Conservation (phyloP, 2,797 vertebrate species). For the Sarcoramphus papa region DNA sequence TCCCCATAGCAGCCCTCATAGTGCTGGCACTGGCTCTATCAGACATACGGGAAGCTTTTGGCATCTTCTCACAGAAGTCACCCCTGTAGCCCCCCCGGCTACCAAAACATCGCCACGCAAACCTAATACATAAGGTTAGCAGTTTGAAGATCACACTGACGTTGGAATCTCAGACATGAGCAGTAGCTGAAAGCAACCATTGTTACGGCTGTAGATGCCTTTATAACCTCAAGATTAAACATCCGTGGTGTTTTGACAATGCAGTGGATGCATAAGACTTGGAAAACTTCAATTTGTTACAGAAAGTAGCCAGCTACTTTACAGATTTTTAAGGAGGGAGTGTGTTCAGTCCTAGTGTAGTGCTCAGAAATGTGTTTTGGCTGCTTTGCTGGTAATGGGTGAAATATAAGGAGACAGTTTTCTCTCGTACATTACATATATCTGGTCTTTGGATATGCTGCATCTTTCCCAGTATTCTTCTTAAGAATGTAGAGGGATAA, state of each 20-base stretch:
- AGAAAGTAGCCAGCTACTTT: neutral
- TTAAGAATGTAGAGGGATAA: neutral
- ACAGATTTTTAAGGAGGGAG: neutral
- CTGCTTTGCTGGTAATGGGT: neutral
- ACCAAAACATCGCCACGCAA: neutral
- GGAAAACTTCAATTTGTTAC: neutral
- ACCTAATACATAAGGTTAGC: neutral
- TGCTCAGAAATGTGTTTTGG: neutral
- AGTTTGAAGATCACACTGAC: neutral
- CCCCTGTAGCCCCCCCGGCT: neutral
- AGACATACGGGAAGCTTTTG: neutral
- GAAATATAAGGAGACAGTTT: neutral
- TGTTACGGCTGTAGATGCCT: neutral
- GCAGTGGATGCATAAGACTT: neutral
- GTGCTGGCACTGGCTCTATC: neutral
- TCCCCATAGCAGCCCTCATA: neutral
- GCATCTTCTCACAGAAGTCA: neutral
- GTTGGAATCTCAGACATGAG: neutral
- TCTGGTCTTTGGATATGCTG: neutral
- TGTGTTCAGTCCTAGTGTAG: neutral
- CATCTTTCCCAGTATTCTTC: neutral
- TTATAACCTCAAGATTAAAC: neutral
- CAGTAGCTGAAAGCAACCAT: neutral
- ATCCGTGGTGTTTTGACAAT: neutral
- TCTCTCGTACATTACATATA: neutral